phyloP scores from a whole-genome alignment of 2,797 vertebrate genomes.

The Urocyon cinereoargenteus region DNA sequence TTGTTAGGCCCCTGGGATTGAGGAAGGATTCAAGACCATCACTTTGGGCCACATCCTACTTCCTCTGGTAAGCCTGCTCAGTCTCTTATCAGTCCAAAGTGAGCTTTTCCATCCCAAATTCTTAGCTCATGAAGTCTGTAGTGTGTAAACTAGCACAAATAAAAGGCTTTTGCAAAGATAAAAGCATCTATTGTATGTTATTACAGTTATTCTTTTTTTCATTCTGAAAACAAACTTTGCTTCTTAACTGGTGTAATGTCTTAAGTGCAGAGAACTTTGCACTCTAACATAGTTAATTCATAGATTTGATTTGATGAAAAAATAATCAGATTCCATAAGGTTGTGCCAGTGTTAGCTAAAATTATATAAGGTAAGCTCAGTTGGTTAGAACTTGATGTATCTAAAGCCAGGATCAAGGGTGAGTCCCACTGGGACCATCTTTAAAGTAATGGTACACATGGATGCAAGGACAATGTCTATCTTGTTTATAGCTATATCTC shows the following conservation, averaged over 20 bases:
- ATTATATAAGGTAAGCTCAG: neutral
- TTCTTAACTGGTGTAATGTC: conserved; percentile 13
- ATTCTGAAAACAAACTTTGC: conserved; percentile 55
- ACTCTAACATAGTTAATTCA: neutral
- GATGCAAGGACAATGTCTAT: neutral
- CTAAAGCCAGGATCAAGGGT: conserved; percentile 30
- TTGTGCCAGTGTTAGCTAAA: neutral
- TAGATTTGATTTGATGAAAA: conserved; percentile 39
- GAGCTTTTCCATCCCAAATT: conserved; percentile 66
- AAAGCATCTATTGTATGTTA: neutral
- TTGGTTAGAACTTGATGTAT: conserved; percentile 36
- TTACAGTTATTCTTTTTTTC: neutral
- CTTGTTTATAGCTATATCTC: neutral
- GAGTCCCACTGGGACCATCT: neutral
- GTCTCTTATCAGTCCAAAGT: conserved; percentile 35
- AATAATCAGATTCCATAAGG: conserved; percentile 11
- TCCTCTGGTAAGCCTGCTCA: conserved; percentile 44
- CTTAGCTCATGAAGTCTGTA: conserved; percentile 35
- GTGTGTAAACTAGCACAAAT: neutral
- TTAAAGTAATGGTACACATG: neutral
- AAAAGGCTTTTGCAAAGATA: conserved; percentile 55
- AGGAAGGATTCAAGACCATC: conserved; percentile 68
- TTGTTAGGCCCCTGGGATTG: conserved; percentile 30
- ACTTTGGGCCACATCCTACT: conserved; percentile 11
- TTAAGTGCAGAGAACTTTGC: conserved; percentile 22